Percentiles rank a stretch among this genome's conserved stretches.
Conservation (phyloP, 2,888 invertebrate genomes). For the Diaprepes abbreviatus region DNA sequence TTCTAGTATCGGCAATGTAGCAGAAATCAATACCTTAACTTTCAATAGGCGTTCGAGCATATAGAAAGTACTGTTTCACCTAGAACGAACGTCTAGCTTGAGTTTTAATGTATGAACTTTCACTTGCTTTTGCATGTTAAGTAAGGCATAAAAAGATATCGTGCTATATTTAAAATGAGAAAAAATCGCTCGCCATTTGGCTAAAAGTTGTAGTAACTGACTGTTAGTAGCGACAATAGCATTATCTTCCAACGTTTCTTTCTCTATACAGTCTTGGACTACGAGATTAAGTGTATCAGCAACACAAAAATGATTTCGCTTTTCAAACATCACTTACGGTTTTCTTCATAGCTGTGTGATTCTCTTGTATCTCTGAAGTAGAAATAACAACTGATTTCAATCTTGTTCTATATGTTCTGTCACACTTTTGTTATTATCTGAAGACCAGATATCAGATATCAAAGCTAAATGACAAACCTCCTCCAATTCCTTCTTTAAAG, state of each 20-base stretch:
- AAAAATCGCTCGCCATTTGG: conserved; percentile 24
- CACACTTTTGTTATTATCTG: conserved; percentile 53
- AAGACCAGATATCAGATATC: conserved; percentile 56
- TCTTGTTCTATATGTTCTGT: conserved; percentile 53
- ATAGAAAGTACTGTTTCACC: conserved; percentile 33
- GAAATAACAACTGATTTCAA: conserved; percentile 46
- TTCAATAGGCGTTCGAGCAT: conserved; percentile 25
- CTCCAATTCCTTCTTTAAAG: too few relatives aligned
- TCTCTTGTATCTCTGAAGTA: conserved; percentile 50
- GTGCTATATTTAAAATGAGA: conserved; percentile 23
- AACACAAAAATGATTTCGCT: conserved; percentile 55
- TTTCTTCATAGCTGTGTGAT: conserved; percentile 41
- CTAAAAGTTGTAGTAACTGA: neutral
- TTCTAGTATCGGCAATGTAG: too few relatives aligned
- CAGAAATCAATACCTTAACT: neutral
- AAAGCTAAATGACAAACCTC: too few relatives aligned
- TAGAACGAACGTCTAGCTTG: conserved; percentile 18
- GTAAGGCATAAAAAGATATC: neutral
- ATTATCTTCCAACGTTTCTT: neutral
- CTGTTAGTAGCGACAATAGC: too few relatives aligned
- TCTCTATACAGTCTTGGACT: neutral
- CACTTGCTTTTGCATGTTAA: neutral
- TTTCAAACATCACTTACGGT: conserved; percentile 45
- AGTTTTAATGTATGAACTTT: conserved; percentile 13
- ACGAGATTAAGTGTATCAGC: conserved; percentile 52